Conservation (phyloP, 2,113 vertebrate genomes). For the Brevimyrus niger region DNA sequence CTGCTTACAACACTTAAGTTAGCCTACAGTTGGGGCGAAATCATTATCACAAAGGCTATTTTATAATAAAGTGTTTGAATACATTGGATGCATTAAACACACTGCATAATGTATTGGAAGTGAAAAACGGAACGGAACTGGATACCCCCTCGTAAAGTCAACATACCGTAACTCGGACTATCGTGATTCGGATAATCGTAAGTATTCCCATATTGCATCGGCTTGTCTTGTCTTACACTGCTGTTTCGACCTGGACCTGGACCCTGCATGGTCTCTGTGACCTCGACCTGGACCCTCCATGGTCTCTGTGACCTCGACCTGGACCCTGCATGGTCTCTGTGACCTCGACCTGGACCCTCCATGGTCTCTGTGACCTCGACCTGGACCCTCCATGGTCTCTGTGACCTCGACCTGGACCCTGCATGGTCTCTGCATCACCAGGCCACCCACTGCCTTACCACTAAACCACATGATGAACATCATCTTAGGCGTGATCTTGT, state of each 20-base stretch:
- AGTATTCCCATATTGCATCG: background rate
- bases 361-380: background rate
- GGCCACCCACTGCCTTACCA: conserved; percentile 63
- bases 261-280: background rate
- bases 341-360: background rate
- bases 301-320: background rate
- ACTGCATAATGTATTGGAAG: background rate
- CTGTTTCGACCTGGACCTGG: background rate
- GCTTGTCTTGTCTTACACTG: background rate
- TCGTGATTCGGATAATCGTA: too few species aligned
- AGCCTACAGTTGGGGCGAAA: too few species aligned
- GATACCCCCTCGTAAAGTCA: background rate
- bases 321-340: background rate
- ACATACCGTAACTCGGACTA: too few species aligned
- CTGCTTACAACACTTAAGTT: background rate
- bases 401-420: background rate
- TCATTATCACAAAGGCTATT: too few species aligned
- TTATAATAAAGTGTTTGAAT: too few species aligned
- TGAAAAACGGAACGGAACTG: background rate
- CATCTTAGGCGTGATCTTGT: conserved; percentile 98
- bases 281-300: background rate
- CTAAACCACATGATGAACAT: conserved; percentile 99
- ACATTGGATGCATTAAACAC: too few species aligned
- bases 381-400: background rate
- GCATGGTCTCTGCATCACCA: background rate